Base-by-base conservation (phyloP, 1,140 invertebrate genomes). In the Anastatus disparis region DNA sequence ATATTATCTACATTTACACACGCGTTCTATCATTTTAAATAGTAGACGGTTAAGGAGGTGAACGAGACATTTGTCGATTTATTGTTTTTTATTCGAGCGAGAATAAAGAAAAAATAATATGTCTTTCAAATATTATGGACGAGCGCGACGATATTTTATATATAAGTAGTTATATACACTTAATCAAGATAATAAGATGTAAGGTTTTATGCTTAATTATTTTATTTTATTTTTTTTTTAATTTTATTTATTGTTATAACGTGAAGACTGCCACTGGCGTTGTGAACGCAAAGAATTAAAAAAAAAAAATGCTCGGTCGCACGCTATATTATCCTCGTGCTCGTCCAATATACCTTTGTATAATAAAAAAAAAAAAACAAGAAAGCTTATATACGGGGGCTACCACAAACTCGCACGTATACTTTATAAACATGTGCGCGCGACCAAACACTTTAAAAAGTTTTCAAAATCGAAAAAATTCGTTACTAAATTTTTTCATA, bases 1-100 rank as follows among this genome's bases (percentile, higher is more conserved):
- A n/a, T n/a, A n/a, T n/a, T n/a, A 42, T 65, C 17, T 44, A n/a
- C 20, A 35, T 58, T 24, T 53, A 67, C 52, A 13, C 20, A 61
- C 22, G 22, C 40, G 40, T 29, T 38, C 24, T 13, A 64, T 64
- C 13, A 31, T 52, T 29, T 24, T n/a, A n/a, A n/a, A n/a, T n/a
- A n/a, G 26, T 22, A 52, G 48, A 20, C 22, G 31, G 29, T 24
- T 52, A 64, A 52, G 17, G 29, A 26, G 62, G 40, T 31, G 27
- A 52, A 40, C 1, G 35, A 44, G n/a, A n/a, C n/a, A n/a, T n/a
- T n/a, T n/a, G n/a, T n/a, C n/a, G n/a, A n/a, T n/a, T 65, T 44
- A 20, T 65, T 53, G 62, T 55, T n/a, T 55, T 48, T 65, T 55
- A 44, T 55, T 52, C 31, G 7, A 35, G 24, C 26, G 48, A 53